Evolutionary conservation across 2,113 vertebrate species (phyloP).

Genomic region (Casuarius casuarius): DNA sequence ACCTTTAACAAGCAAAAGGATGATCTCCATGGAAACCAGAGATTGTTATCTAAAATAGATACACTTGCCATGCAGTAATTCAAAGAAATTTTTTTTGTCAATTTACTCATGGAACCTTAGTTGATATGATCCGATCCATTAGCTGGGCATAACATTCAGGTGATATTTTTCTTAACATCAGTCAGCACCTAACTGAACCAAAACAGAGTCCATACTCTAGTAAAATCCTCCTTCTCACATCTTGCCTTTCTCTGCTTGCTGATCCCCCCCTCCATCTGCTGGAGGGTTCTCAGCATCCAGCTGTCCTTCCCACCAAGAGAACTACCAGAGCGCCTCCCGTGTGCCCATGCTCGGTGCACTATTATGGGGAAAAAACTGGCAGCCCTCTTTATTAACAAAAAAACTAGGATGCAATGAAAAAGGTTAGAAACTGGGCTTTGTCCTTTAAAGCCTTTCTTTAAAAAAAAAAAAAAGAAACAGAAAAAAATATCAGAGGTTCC

Average conservation of each 20-base stretch:
- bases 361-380: not conserved
- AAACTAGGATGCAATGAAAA: not conserved
- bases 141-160: not conserved
- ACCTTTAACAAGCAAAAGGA: constrained; percentile 14
- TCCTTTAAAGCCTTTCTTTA: not conserved
- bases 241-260: not conserved
- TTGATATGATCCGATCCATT: not conserved
- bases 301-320: not conserved
- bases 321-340: not conserved
- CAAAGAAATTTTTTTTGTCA: not conserved
- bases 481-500: not conserved
- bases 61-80: not conserved
- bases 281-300: not conserved
- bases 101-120: not conserved
- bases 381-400: not conserved
- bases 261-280: not conserved
- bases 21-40: constrained; percentile 38
- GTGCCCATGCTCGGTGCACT: rapidly evolving
- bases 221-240: not conserved
- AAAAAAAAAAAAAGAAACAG: not conserved
- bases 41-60: not conserved
- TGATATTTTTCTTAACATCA: not conserved
- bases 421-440: not conserved
- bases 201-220: not conserved
- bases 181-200: not conserved